phyloP scores from a whole-genome alignment of 2,888 invertebrate species.

The Xylota sylvarum region DNA sequence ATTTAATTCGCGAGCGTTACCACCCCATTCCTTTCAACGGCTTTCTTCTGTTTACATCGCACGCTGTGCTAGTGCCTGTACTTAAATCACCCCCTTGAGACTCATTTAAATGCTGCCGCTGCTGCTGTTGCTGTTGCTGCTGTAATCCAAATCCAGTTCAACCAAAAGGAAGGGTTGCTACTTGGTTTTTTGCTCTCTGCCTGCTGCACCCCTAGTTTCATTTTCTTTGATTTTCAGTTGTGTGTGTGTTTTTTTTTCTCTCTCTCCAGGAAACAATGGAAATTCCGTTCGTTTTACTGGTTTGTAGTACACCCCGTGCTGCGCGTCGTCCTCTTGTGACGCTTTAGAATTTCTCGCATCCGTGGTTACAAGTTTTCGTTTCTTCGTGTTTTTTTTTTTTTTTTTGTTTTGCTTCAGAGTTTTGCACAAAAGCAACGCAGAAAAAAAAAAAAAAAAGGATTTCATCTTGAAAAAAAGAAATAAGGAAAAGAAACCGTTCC shows the following conservation, averaged over 20 bases:
- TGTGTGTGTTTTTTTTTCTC: neutral
- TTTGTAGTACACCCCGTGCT: neutral
- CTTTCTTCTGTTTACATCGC: conserved; percentile 48
- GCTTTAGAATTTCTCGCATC: conserved; percentile 70
- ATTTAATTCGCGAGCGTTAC: conserved; percentile 45
- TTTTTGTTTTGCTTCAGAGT: conserved; percentile 16
- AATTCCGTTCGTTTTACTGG: conserved; percentile 64
- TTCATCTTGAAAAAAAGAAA: conserved; percentile 39
- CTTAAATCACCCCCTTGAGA: conserved; percentile 71
- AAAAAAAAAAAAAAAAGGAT: conserved; percentile 38
- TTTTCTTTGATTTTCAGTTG: conserved; percentile 6
- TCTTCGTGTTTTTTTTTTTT: conserved; percentile 22
- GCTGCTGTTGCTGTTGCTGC: conserved; percentile 7
- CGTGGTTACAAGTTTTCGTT: conserved; percentile 66
- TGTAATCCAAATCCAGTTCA: conserved; percentile 68
- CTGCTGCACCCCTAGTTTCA: conserved; percentile 39
- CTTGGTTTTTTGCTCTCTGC: conserved; percentile 24
- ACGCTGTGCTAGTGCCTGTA: conserved; percentile 23
- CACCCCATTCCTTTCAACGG: conserved; percentile 17
- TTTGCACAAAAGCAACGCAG: conserved; percentile 24
- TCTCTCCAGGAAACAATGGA: conserved; percentile 56
- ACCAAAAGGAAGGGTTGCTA: conserved; percentile 49
- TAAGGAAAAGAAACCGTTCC: conserved; percentile 28
- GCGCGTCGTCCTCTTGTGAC: conserved; percentile 15
- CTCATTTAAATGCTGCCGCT: conserved; percentile 62